These are phyloP conservation scores for Lepidocolaptes lacrymiger DNA, from an alignment of 2,797 vertebrate species.

Conservation along the genomic window DNA sequence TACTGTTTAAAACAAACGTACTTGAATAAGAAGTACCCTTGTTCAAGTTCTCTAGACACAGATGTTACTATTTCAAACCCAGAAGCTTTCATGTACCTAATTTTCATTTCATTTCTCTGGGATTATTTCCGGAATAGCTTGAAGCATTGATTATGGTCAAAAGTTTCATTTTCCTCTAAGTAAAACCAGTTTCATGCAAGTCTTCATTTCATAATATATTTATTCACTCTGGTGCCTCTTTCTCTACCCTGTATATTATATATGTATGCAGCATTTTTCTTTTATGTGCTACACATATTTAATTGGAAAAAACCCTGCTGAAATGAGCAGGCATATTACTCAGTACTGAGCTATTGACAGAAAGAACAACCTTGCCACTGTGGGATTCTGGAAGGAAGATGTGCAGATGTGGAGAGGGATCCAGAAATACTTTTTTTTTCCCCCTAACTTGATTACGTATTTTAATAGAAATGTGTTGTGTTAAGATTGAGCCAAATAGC, in stretches of 20 bases:
- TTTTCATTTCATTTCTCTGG: constrained; percentile 64
- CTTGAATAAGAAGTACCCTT: constrained; percentile 23
- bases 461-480: neutral
- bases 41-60: constrained; percentile 22
- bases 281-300: neutral
- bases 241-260: neutral
- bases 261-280: neutral
- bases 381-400: neutral
- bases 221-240: neutral
- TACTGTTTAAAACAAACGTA: constrained; percentile 15
- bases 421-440: neutral
- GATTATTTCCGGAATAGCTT: constrained; percentile 60
- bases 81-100: constrained; percentile 52
- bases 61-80: constrained; percentile 61
- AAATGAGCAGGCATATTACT: neutral
- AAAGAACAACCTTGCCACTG: neutral
- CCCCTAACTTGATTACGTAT: neutral
- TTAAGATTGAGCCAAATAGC: neutral
- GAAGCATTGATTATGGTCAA: constrained; percentile 49
- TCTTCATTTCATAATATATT: neutral
- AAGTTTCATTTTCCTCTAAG: constrained; percentile 41
- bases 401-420: neutral
- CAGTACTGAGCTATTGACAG: neutral
- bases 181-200: constrained; percentile 3
- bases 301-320: neutral